These are phyloP conservation scores for Himalopsyche anomala DNA, from an alignment of 2,888 invertebrate species.

Conservation along the genomic window DNA sequence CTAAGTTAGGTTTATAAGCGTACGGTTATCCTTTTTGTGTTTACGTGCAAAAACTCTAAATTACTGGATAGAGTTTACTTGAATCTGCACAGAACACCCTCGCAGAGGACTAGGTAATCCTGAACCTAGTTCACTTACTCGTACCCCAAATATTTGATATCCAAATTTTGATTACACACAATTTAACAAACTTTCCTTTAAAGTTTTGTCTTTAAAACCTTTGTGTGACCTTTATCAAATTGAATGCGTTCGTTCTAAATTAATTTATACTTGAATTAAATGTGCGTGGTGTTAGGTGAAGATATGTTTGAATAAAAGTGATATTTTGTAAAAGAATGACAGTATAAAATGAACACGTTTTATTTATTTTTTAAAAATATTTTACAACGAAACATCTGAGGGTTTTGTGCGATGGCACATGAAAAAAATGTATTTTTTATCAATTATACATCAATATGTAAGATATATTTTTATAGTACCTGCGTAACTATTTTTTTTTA, in stretches of 20 bases:
- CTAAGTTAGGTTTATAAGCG: no score
- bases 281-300: not conserved
- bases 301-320: not conserved
- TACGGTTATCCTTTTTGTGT: conserved; percentile 15
- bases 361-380: no score
- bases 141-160: conserved; percentile 40
- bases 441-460: no score
- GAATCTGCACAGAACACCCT: not conserved
- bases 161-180: conserved; percentile 42
- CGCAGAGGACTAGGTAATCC: conserved; percentile 5
- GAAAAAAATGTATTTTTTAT: no score
- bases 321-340: not conserved
- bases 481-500: no score
- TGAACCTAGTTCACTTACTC: conserved; percentile 35
- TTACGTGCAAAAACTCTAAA: conserved; percentile 35
- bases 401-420: no score
- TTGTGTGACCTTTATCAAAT: conserved; percentile 40
- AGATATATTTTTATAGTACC: no score
- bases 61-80: not conserved
- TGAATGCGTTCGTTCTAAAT: conserved; percentile 27
- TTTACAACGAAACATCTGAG: no score
- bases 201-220: conserved; percentile 42
- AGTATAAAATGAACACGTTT: not conserved
- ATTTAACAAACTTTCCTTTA: conserved; percentile 36
- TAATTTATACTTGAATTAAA: conserved; percentile 35